Conservation (phyloP, 2,113 vertebrate species). For the Zapornia atra region DNA sequence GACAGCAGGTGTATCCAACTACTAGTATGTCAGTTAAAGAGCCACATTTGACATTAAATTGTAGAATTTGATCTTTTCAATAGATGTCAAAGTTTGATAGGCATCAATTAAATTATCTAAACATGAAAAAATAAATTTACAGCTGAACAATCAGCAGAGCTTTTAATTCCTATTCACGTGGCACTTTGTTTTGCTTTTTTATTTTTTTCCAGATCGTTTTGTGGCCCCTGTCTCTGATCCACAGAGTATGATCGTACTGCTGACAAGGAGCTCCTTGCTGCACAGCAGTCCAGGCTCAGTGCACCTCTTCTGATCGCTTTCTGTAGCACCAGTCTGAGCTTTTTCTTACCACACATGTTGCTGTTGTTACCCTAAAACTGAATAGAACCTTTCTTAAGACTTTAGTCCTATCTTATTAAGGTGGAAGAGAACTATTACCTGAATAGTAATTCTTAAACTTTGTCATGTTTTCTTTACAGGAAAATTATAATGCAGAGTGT, state of each 20-base stretch:
- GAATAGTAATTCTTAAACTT: not conserved
- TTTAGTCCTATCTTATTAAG: not conserved
- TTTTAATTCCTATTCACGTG: not conserved
- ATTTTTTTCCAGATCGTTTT: not conserved
- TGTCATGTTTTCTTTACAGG: constrained; percentile 70
- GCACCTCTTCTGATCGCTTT: not conserved
- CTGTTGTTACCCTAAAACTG: not conserved
- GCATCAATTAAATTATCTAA: not conserved
- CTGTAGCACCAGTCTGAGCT: not conserved
- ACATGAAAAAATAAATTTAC: too few relatives aligned
- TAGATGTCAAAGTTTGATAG: not conserved
- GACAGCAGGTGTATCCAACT: not conserved
- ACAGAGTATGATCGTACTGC: not conserved
- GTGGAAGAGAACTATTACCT: not conserved
- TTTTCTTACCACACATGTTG: fast-evolving
- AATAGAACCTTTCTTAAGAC: not conserved
- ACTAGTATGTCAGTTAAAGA: not conserved
- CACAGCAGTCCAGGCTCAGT: not conserved
- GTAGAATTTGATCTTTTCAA: not conserved
- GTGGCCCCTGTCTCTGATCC: not conserved
- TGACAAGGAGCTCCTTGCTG: not conserved
- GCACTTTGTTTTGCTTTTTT: not conserved
- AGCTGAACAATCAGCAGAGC: not conserved
- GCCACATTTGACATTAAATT: not conserved
- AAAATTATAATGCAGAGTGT: constrained; percentile 89